Conservation (phyloP, 2,888 invertebrate species). For the Fragum fragum region DNA sequence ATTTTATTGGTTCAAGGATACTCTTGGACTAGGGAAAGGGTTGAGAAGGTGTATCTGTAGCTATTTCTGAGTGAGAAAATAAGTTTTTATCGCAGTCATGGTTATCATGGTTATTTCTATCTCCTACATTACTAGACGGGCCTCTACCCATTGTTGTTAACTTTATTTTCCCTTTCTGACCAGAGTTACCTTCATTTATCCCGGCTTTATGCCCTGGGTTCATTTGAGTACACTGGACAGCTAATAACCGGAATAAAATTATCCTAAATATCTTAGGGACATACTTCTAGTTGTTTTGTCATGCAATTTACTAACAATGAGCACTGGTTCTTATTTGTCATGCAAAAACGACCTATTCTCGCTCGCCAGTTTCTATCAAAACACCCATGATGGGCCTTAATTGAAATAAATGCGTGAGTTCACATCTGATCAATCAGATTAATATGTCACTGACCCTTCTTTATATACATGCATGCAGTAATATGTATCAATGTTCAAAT, state of each 20-base stretch:
- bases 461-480: no score
- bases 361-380: neutral
- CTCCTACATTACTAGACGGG: neutral
- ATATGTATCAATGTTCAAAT: no score
- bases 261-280: neutral
- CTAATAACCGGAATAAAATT: no score
- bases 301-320: no score
- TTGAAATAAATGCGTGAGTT: neutral
- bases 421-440: neutral
- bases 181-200: neutral
- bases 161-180: neutral
- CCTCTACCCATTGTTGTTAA: neutral
- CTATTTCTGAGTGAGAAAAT: no score
- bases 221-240: no score
- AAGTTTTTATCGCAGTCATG: no score
- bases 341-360: neutral
- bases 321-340: neutral
- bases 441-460: no score
- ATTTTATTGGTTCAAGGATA: no score
- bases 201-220: neutral
- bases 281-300: neutral
- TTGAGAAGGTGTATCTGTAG: neutral
- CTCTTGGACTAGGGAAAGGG: neutral
- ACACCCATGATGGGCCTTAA: conserved; percentile 12
- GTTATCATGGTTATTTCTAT: neutral